Evolutionary conservation across 2,113 vertebrate species (phyloP), one percentile per base, ranked within the genome.

Genomic region (Nipponia nippon): DNA sequence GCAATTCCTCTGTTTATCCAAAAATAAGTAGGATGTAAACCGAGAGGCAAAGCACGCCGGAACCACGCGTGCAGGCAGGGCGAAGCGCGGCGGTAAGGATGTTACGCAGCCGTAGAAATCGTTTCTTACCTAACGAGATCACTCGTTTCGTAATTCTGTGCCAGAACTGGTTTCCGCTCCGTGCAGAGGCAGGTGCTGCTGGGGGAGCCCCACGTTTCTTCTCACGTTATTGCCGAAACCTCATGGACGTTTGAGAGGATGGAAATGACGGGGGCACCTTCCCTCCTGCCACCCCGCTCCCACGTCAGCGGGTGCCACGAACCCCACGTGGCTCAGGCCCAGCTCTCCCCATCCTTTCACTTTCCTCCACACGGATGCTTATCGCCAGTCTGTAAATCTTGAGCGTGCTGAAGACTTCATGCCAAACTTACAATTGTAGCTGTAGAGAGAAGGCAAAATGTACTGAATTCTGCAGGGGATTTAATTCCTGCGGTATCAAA

Each of bases 301-400:
- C 40, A 27, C 10, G 1, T 4, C 84, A 25, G 40, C 4, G 3
- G 52, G 47, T 29, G 13, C 75, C 69, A 17, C 38, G 2, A 32
- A 2, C 62, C 36, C 81, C 66, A 1, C 4, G 0, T 25, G 30
- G 19, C 40, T 22, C 29, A 0, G 3, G 7, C 46, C 67, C 44
- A 20, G 2, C 47, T 67, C 67, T 14, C 25, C 52, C 27, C 34
- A 9, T 10, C 17, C 22, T 46, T 46, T 8, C 5, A 3, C 50
- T 61, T 52, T 15, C 34, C 77, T 29, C n/a, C 52, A 1, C 26
- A 4, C 4, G 0, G 8, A 3, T 26, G 10, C 8, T 5, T 16
- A 12, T 44, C 8, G 0, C 34, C 13, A 1, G 3, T 7, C 36
- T 30, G 34, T 10, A 50, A 16, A 38, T 34, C n/a, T 53, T 18